Conservation (phyloP, 2,113 vertebrate genomes). For the Scolopax mira region DNA sequence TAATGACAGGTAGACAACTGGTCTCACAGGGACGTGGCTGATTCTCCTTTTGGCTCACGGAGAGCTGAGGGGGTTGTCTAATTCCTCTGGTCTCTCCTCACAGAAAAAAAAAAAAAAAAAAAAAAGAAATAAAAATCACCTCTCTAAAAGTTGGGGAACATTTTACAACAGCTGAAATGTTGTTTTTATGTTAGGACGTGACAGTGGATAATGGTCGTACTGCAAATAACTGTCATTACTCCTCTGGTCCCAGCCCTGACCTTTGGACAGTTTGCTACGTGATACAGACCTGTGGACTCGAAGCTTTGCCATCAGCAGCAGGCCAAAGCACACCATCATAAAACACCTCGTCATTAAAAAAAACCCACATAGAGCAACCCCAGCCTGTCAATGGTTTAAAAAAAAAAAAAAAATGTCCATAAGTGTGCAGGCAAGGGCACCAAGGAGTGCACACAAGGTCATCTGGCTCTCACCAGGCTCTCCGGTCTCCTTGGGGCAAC, state of each 20-base stretch:
- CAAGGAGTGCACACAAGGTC: neutral
- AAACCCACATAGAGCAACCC: accelerated
- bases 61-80: neutral
- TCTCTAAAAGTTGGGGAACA: neutral
- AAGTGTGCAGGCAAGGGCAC: neutral
- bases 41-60: neutral
- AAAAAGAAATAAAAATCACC: neutral
- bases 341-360: neutral
- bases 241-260: neutral
- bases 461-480: neutral
- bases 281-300: neutral
- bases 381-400: neutral
- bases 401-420: neutral
- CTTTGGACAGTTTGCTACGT: neutral
- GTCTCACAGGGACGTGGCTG: neutral
- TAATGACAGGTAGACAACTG: neutral
- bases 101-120: neutral
- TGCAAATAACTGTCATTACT: neutral
- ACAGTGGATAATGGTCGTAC: neutral
- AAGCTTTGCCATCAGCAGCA: neutral
- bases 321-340: neutral
- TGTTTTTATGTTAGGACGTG: neutral
- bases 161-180: neutral
- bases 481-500: neutral
- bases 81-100: neutral